Conservation (phyloP, 2,888 invertebrate genomes). For the Trachelus tabidus region DNA sequence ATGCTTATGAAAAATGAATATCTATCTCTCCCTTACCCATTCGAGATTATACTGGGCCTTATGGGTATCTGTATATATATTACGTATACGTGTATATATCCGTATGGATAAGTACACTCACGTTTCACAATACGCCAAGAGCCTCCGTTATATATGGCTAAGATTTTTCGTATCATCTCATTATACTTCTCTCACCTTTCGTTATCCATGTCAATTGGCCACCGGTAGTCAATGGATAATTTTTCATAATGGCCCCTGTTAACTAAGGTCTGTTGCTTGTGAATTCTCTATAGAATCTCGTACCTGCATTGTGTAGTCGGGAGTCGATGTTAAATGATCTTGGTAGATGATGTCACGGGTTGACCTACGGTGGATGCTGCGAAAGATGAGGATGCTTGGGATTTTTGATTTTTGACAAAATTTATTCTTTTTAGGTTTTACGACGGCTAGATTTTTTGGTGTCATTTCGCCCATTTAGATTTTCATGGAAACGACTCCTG, state of each 20-base stretch:
- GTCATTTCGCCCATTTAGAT: neutral
- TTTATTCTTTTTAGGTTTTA: neutral
- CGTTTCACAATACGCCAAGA: neutral
- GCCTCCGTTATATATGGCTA: neutral
- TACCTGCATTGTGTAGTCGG: neutral
- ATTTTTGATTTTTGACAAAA: neutral
- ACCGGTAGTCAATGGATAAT: conserved; percentile 11
- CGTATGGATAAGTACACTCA: neutral
- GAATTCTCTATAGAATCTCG: neutral
- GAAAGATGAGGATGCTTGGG: neutral
- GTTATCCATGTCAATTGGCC: conserved; percentile 17
- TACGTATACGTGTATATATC: neutral
- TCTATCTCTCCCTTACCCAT: conserved; percentile 30
- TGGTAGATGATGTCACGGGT: too few relatives aligned
- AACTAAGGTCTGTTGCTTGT: neutral
- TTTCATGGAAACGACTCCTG: neutral
- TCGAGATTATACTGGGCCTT: neutral
- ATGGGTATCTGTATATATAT: neutral
- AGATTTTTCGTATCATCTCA: neutral
- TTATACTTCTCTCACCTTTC: conserved; percentile 14
- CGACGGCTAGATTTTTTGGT: neutral
- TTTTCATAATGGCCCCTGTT: neutral
- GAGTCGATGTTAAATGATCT: neutral
- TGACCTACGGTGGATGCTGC: neutral
- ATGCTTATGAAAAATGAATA: conserved; percentile 59